phyloP scores from a whole-genome alignment of 2,113 vertebrate species.

The Dasyprocta punctata region DNA sequence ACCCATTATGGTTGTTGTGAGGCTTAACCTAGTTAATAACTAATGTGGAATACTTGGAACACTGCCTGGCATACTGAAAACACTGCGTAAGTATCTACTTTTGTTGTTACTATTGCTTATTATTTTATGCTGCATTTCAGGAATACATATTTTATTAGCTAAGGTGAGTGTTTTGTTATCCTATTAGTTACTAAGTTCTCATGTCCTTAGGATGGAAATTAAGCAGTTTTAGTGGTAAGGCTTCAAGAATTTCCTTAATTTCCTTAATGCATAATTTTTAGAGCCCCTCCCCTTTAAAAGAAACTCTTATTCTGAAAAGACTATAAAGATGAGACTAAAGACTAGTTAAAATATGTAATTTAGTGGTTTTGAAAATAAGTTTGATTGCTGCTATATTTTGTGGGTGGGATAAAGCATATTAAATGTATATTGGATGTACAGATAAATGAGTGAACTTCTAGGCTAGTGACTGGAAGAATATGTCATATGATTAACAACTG shows the following conservation, averaged over 20 bases:
- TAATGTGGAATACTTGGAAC: slow-evolving; percentile 17
- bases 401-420: not conserved
- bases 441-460: not conserved
- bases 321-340: slow-evolving; percentile 27
- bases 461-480: not conserved
- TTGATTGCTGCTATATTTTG: slow-evolving; percentile 23
- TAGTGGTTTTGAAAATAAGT: slow-evolving; percentile 35
- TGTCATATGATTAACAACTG: not conserved
- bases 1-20: not conserved
- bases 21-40: not conserved
- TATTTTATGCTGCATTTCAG: slow-evolving; percentile 36
- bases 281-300: not conserved
- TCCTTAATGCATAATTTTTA: slow-evolving; percentile 16
- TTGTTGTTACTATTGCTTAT: not conserved
- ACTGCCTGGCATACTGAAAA: not conserved
- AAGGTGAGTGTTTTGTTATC: not conserved
- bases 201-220: slow-evolving; percentile 6
- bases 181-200: slow-evolving; percentile 7
- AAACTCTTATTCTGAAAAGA: slow-evolving; percentile 2
- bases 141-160: slow-evolving; percentile 33
- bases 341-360: slow-evolving; percentile 43
- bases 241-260: slow-evolving; percentile 48
- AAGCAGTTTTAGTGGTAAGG: not conserved
- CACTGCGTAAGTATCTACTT: not conserved
- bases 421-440: not conserved